phyloP scores from a whole-genome alignment of 2,113 vertebrate genomes.

The Puffinus mauretanicus region DNA sequence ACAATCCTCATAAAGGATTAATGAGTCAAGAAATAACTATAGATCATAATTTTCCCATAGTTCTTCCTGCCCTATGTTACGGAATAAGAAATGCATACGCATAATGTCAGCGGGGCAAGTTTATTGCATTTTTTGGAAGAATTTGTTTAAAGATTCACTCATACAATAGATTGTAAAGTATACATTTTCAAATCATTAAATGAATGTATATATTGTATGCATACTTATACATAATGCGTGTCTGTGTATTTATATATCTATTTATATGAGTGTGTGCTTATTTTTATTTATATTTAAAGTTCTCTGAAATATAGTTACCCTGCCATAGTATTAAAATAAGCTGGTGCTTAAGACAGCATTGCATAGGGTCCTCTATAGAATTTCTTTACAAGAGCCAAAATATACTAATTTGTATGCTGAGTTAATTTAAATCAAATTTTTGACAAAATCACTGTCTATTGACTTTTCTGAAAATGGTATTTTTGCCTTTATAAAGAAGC shows the following conservation, averaged over 20 bases:
- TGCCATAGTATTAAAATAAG: background rate
- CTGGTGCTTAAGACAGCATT: background rate
- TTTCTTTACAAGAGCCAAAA: background rate
- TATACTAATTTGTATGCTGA: background rate
- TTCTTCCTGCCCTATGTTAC: background rate
- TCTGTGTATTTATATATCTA: background rate
- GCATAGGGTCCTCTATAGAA: background rate
- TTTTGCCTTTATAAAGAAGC: background rate
- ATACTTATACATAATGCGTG: background rate
- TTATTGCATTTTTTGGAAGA: background rate
- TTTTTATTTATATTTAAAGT: background rate
- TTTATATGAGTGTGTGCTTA: background rate
- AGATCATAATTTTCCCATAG: background rate
- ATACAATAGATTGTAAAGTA: background rate
- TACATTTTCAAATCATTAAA: background rate
- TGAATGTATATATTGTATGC: background rate
- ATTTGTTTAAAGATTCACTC: background rate
- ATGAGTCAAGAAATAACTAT: background rate
- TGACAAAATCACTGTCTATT: background rate
- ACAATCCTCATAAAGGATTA: background rate
- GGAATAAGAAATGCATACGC: background rate
- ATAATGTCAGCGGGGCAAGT: background rate
- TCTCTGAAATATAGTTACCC: background rate
- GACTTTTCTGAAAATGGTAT: background rate
- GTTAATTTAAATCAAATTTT: background rate